These are phyloP conservation scores for Chionodraco myersi DNA, from an alignment of 2,113 vertebrate genomes.

Conservation along the genomic window DNA sequence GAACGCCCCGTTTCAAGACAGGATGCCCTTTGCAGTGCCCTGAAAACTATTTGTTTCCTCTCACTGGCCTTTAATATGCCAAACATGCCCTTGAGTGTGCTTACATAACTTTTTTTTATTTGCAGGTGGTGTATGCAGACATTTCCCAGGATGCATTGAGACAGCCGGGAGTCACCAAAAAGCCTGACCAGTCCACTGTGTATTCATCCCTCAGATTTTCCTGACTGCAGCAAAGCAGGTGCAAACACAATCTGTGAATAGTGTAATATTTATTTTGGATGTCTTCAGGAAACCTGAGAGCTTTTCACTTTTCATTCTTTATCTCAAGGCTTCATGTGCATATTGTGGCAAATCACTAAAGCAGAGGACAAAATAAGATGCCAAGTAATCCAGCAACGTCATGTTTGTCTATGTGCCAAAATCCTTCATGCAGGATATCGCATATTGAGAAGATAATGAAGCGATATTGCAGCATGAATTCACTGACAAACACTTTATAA, in stretches of 20 bases:
- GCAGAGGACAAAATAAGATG: background rate
- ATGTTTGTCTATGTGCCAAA: background rate
- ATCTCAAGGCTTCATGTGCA: background rate
- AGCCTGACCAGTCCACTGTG: constrained; percentile 29
- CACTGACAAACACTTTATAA: background rate
- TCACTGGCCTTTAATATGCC: background rate
- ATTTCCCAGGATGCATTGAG: constrained; percentile 43
- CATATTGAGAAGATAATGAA: constrained; percentile 12
- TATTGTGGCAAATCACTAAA: background rate
- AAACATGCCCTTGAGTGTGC: background rate
- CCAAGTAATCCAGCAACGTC: background rate
- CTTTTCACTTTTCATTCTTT: background rate
- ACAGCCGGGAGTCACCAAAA: constrained; percentile 11
- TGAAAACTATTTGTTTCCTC: background rate
- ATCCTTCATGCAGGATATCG: background rate
- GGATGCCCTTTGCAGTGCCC: background rate
- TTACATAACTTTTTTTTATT: background rate
- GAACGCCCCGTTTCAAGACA: background rate
- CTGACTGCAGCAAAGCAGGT: background rate
- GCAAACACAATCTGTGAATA: background rate
- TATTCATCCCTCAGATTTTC: constrained; percentile 75
- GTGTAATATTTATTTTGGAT: too few species aligned
- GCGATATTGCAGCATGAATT: background rate
- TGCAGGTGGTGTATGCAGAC: constrained; percentile 78
- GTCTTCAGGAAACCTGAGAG: too few species aligned